phyloP scores from a whole-genome alignment of 2,888 invertebrate species.

The Callosobruchus maculatus region DNA sequence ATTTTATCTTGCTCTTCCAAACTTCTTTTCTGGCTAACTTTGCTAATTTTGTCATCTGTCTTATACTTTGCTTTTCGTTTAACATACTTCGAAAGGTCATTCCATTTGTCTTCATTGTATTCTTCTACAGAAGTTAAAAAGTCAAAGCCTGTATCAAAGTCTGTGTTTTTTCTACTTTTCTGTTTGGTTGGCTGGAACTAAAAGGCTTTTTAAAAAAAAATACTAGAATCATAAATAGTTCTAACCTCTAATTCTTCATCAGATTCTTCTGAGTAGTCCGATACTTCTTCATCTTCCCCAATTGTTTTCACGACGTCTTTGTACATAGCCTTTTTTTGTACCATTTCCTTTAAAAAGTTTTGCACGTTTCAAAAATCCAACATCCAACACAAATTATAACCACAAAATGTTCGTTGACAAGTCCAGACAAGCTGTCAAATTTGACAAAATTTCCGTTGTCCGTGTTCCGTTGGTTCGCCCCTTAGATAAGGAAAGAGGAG shows the following conservation, averaged over 20 bases:
- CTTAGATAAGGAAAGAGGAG: no score
- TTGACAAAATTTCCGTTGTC: no score
- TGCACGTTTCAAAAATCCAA: no score
- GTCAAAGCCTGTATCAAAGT: constrained; percentile 77
- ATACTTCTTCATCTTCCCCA: constrained; percentile 76
- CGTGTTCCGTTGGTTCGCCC: no score
- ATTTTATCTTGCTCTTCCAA: constrained; percentile 48
- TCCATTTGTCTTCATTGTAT: constrained; percentile 65
- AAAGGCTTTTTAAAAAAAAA: constrained; percentile 7
- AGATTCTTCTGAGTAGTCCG: constrained; percentile 75
- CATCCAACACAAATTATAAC: no score
- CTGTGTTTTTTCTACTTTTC: constrained; percentile 63
- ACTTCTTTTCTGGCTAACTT: constrained; percentile 52
- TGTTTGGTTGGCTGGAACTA: constrained; percentile 84
- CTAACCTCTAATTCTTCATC: constrained; percentile 75
- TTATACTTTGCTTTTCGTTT: constrained; percentile 72
- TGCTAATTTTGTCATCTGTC: constrained; percentile 75
- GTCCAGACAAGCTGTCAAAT: no score
- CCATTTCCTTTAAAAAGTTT: neutral
- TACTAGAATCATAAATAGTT: constrained; percentile 3
- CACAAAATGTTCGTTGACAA: no score
- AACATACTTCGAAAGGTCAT: constrained; percentile 39
- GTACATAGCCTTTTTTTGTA: neutral
- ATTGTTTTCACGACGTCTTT: constrained; percentile 70
- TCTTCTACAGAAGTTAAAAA: constrained; percentile 76